These are phyloP conservation scores for Melipona quadrifasciata DNA, from an alignment of 1,140 invertebrate species.

Conservation along the genomic window DNA sequence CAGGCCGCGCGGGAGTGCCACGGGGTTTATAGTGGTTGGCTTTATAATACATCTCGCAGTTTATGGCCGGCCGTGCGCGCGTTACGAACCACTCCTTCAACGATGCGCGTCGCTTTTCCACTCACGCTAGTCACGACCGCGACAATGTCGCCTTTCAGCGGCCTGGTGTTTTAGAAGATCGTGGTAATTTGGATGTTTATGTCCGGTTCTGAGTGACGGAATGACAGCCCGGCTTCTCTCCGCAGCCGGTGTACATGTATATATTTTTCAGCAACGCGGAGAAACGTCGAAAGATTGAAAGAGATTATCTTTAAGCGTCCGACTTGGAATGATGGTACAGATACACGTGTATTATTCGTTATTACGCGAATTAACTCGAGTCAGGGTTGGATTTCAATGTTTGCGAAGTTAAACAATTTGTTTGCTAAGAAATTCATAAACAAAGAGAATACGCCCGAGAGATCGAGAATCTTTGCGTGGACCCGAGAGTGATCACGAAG, in stretches of 20 bases:
- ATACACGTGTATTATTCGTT: too few species aligned
- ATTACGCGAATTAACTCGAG: too few species aligned
- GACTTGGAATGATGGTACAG: not conserved
- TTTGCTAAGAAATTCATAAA: too few species aligned
- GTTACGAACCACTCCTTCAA: slow-evolving; percentile 40
- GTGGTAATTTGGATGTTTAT: slow-evolving; percentile 20
- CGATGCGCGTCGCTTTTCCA: slow-evolving; percentile 23
- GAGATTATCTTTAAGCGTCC: too few species aligned
- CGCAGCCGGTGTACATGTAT: not conserved
- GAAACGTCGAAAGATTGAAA: not conserved
- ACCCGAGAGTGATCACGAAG: too few species aligned
- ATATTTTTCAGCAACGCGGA: not conserved
- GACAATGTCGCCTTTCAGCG: slow-evolving; percentile 38
- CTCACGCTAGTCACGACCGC: slow-evolving; percentile 27
- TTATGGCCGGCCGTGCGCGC: slow-evolving; percentile 63
- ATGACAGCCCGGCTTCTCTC: not conserved
- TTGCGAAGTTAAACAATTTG: too few species aligned
- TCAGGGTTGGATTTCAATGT: too few species aligned
- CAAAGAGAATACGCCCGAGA: too few species aligned
- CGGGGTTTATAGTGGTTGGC: slow-evolving; percentile 72
- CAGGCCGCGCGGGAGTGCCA: slow-evolving; percentile 63
- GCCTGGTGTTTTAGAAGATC: not conserved
- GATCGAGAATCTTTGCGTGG: too few species aligned
- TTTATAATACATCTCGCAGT: slow-evolving; percentile 71
- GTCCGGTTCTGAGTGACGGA: not conserved